Evolutionary conservation across 2,888 invertebrate genomes (phyloP).

Genomic region (Villa cingulata): DNA sequence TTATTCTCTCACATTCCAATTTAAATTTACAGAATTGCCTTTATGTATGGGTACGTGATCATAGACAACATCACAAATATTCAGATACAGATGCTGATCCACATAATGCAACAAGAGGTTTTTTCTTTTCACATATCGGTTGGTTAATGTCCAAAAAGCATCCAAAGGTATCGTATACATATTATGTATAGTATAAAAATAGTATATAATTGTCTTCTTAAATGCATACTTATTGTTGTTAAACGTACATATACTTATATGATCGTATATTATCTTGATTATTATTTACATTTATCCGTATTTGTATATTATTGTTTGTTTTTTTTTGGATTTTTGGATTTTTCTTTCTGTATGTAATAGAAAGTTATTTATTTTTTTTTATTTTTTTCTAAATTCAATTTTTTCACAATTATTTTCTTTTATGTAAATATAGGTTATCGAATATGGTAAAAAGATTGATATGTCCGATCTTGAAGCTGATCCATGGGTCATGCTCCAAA

Average conservation of each 20-base stretch:
- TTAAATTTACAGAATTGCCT: slow-evolving; percentile 56
- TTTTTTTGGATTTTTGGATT: no score
- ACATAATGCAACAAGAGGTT: slow-evolving; percentile 65
- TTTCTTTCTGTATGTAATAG: no score
- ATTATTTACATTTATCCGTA: no score
- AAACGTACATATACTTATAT: no score
- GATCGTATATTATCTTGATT: no score
- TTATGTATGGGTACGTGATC: slow-evolving; percentile 68
- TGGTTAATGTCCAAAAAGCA: slow-evolving; percentile 73
- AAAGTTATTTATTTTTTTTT: background rate
- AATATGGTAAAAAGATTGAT: slow-evolving; percentile 64
- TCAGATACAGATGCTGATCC: slow-evolving; percentile 62
- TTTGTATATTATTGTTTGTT: background rate
- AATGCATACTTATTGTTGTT: no score
- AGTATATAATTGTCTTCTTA: no score
- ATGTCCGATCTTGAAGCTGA: slow-evolving; percentile 70
- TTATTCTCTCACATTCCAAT: no score
- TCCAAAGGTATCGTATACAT: slow-evolving; percentile 52
- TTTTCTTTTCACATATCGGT: slow-evolving; percentile 79
- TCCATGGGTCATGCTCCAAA: slow-evolving; percentile 68
- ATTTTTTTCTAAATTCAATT: background rate
- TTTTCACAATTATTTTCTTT: background rate
- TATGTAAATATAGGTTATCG: slow-evolving; percentile 38
- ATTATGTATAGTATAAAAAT: no score
- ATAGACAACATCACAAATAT: slow-evolving; percentile 68